Evolutionary conservation across 2,888 invertebrate species (phyloP).

Genomic region (Leucophenga montana): DNA sequence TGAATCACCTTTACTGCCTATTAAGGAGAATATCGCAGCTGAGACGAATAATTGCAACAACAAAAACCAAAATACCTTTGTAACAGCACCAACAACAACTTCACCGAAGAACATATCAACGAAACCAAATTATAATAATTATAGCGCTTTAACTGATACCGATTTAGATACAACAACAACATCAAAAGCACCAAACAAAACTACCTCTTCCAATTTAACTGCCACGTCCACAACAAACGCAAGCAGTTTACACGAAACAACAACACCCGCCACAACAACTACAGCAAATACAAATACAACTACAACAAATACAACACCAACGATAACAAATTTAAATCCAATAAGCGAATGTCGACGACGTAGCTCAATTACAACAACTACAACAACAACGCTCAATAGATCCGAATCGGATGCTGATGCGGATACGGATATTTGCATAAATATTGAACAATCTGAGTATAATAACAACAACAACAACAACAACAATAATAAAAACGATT

Average conservation of each 20-base stretch:
- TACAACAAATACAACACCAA: slow-evolving; percentile 8
- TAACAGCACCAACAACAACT: slow-evolving; percentile 38
- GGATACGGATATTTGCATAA: slow-evolving; percentile 29
- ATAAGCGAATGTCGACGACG: slow-evolving; percentile 55
- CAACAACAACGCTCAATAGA: slow-evolving; percentile 27
- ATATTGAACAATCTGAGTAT: slow-evolving; percentile 37
- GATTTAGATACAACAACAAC: slow-evolving; percentile 18
- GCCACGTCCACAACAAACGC: slow-evolving; percentile 30
- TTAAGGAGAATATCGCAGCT: slow-evolving; percentile 50
- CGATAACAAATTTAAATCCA: slow-evolving; percentile 16
- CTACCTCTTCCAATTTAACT: slow-evolving; percentile 31
- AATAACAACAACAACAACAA: slow-evolving; percentile 35
- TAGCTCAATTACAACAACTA: slow-evolving; percentile 54
- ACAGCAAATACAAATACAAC: slow-evolving; percentile 27
- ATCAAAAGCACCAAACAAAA: not conserved
- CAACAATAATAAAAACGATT: slow-evolving; percentile 42
- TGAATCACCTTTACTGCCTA: slow-evolving; percentile 69
- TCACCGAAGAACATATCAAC: slow-evolving; percentile 61
- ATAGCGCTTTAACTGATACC: slow-evolving; percentile 33
- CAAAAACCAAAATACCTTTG: slow-evolving; percentile 42
- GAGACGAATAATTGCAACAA: slow-evolving; percentile 42
- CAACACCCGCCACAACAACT: slow-evolving; percentile 36
- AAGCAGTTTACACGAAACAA: slow-evolving; percentile 36
- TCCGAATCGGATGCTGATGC: slow-evolving; percentile 17
- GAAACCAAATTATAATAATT: slow-evolving; percentile 39